Conservation (phyloP, 2,113 vertebrate genomes). For the Cromileptes altivelis region DNA sequence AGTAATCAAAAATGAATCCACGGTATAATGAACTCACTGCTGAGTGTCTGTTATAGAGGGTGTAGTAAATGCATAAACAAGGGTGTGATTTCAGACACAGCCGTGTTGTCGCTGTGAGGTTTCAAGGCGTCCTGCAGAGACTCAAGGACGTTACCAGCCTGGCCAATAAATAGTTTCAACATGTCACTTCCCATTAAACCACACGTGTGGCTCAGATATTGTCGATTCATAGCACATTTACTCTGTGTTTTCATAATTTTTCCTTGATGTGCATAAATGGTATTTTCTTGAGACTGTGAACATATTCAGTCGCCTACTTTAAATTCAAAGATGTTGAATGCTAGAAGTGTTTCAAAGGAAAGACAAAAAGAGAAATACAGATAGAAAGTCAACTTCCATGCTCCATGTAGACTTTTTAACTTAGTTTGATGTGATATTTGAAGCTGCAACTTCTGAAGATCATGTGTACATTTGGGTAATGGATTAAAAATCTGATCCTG, state of each 20-base stretch:
- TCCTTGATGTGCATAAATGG: background rate
- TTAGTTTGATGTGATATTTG: constrained; percentile 32
- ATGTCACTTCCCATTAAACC: constrained; percentile 11
- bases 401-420: constrained; percentile 22
- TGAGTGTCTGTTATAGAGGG: too few species aligned
- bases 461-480: constrained; percentile 15
- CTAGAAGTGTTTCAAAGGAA: background rate
- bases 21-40: too few species aligned
- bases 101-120: background rate
- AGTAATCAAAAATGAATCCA: too few species aligned
- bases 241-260: constrained; percentile 12
- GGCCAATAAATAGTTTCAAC: constrained; percentile 27
- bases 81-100: too few species aligned
- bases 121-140: constrained; percentile 20
- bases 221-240: constrained; percentile 19
- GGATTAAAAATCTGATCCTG: constrained; percentile 40
- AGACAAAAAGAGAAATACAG: background rate
- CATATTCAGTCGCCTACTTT: background rate
- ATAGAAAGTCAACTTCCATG: constrained; percentile 15
- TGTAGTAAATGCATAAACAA: too few species aligned
- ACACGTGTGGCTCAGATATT: constrained; percentile 5
- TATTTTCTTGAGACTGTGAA: background rate
- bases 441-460: constrained; percentile 20
- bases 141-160: constrained; percentile 22
- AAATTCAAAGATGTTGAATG: background rate